Conservation (phyloP, 2,797 vertebrate genomes). For the Lindbergichthys nudifrons region DNA sequence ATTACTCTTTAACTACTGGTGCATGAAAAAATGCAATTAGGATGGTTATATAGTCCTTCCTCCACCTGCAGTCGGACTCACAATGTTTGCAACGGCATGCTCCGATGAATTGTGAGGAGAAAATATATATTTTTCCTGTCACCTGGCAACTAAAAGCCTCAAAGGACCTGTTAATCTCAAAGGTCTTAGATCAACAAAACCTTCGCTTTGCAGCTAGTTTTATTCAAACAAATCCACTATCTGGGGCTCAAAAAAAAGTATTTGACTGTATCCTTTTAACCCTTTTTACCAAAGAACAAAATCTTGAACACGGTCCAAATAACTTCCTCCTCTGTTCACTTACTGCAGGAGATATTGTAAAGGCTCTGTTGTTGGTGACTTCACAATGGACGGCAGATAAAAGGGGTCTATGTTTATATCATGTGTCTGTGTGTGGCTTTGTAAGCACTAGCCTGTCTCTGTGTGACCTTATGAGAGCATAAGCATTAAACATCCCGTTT, state of each 20-base stretch:
- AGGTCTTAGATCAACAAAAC: conserved; percentile 33
- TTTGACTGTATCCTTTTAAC: conserved; percentile 28
- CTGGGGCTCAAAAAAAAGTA: conserved; percentile 42
- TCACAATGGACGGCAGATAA: conserved; percentile 8
- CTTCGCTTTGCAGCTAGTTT: conserved; percentile 15
- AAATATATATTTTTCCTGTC: conserved; percentile 26
- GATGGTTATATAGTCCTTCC: conserved; percentile 28
- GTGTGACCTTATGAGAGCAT: neutral
- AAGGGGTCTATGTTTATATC: conserved; percentile 20
- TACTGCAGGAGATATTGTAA: conserved; percentile 11
- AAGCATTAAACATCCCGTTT: neutral
- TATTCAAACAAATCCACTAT: conserved; percentile 18
- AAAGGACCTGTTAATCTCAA: conserved; percentile 35
- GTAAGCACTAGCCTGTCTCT: neutral
- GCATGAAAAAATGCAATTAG: conserved; percentile 58
- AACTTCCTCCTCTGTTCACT: conserved; percentile 46
- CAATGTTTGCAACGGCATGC: conserved; percentile 23
- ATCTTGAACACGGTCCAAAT: too few relatives aligned
- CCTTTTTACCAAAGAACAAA: conserved; percentile 56
- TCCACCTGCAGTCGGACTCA: conserved; percentile 34
- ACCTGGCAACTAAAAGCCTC: conserved; percentile 76
- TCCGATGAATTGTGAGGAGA: conserved; percentile 1
- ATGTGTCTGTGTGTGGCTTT: conserved; percentile 17
- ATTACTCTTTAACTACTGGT: conserved; percentile 28
- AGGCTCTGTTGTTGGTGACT: conserved; percentile 22